phyloP scores from a whole-genome alignment of 2,888 invertebrate genomes.

The Julus scanicus region DNA sequence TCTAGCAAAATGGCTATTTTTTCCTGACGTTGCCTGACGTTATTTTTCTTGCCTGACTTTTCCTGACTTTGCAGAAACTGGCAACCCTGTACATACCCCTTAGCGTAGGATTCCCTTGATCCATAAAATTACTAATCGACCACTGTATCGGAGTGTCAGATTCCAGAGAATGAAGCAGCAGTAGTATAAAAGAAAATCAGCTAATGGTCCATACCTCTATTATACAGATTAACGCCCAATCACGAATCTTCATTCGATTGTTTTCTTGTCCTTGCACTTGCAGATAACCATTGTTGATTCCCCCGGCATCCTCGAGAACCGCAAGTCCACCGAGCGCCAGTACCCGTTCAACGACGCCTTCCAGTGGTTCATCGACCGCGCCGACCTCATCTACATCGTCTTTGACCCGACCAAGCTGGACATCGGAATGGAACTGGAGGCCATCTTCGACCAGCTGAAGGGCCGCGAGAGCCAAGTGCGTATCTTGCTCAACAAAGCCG shows the following conservation, averaged over 20 bases:
- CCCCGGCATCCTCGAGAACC: constrained; percentile 88
- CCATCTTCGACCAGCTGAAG: constrained; percentile 92
- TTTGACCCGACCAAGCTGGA: constrained; percentile 96
- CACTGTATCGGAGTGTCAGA: no score
- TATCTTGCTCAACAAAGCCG: constrained; percentile 93
- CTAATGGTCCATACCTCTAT: no score
- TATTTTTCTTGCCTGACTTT: no score
- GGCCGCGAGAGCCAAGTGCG: constrained; percentile 93
- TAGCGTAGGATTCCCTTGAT: no score
- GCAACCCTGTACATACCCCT: no score
- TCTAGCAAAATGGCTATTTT: no score
- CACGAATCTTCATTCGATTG: neutral
- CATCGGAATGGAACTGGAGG: constrained; percentile 94
- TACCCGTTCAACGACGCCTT: constrained; percentile 97
- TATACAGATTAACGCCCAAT: neutral
- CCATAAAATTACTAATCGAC: no score
- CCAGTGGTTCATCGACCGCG: constrained; percentile 97
- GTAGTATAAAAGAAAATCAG: no score
- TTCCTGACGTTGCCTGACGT: no score
- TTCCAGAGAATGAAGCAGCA: no score
- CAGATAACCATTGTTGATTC: constrained; percentile 96
- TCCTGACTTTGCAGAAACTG: no score
- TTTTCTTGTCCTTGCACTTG: constrained; percentile 57
- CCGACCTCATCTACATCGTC: constrained; percentile 93
- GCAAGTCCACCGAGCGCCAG: constrained; percentile 90